Evolutionary conservation across 2,113 vertebrate species (phyloP).

Genomic region (Amphiprion ocellaris): DNA sequence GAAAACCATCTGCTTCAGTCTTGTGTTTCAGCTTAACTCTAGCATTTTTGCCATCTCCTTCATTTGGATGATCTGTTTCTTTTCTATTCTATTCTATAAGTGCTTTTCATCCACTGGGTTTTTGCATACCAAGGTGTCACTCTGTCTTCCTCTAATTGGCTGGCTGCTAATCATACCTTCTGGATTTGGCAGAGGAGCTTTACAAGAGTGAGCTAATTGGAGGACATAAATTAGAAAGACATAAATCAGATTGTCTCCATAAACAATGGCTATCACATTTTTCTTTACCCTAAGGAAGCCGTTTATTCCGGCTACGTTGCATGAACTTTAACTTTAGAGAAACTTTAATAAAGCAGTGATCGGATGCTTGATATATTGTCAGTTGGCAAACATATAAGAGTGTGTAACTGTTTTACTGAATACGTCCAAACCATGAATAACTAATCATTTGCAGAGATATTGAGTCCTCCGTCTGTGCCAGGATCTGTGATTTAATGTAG

Average conservation of each 20-base stretch:
- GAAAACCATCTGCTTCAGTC: neutral
- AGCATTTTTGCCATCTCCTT: neutral
- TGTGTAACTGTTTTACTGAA: neutral
- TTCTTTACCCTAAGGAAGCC: neutral
- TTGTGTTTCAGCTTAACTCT: neutral
- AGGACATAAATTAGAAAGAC: neutral
- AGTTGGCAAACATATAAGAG: neutral
- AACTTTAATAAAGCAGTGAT: too few species aligned
- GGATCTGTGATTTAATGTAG: neutral
- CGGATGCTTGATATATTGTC: neutral
- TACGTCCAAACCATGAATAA: too few species aligned
- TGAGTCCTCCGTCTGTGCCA: neutral
- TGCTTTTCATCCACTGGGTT: neutral
- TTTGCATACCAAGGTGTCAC: neutral
- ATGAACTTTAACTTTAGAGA: too few species aligned
- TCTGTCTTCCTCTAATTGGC: slow-evolving; percentile 1
- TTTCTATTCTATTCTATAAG: neutral
- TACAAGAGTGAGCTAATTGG: neutral
- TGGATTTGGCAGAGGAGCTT: neutral
- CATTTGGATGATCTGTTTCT: neutral
- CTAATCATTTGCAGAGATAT: too few species aligned
- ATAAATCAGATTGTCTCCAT: neutral
- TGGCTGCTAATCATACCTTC: neutral
- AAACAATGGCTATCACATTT: neutral
- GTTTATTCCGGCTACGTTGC: too few species aligned